Evolutionary conservation across 2,113 vertebrate genomes (phyloP).

Genomic region (Colius striatus): DNA sequence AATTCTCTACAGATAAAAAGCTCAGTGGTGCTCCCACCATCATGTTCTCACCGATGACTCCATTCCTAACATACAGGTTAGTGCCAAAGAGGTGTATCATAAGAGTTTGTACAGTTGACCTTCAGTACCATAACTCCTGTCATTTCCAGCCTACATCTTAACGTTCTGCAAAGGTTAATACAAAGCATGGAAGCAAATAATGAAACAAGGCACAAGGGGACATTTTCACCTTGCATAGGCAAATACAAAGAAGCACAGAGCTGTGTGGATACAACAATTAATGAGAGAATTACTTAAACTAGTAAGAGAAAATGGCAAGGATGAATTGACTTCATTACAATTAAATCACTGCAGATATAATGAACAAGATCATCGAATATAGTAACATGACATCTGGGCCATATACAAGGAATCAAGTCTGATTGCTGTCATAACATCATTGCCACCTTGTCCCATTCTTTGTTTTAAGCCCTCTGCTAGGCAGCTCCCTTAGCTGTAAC

Average conservation of each 20-base stretch:
- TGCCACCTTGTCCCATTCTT: not conserved
- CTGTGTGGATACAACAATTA: not conserved
- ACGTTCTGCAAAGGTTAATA: not conserved
- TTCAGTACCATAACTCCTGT: not conserved
- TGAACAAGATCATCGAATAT: not conserved
- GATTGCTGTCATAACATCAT: not conserved
- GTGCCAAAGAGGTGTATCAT: not conserved
- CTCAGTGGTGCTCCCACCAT: not conserved
- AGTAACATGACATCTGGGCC: not conserved
- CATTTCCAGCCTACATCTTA: not conserved
- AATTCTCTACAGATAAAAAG: not conserved
- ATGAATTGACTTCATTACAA: not conserved
- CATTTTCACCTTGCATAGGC: accelerated
- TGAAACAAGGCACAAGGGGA: not conserved
- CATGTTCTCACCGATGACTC: not conserved
- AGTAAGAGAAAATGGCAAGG: not conserved
- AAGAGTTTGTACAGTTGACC: not conserved
- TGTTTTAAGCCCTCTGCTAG: not conserved
- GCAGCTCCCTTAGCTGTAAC: not conserved
- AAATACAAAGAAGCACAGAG: not conserved
- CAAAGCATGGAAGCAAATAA: not conserved
- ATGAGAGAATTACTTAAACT: not conserved
- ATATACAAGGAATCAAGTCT: not conserved
- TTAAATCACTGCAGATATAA: not conserved
- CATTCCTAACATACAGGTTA: not conserved